Evolutionary conservation across 2,888 invertebrate genomes (phyloP).

Genomic region (Cremastinae sp.): DNA sequence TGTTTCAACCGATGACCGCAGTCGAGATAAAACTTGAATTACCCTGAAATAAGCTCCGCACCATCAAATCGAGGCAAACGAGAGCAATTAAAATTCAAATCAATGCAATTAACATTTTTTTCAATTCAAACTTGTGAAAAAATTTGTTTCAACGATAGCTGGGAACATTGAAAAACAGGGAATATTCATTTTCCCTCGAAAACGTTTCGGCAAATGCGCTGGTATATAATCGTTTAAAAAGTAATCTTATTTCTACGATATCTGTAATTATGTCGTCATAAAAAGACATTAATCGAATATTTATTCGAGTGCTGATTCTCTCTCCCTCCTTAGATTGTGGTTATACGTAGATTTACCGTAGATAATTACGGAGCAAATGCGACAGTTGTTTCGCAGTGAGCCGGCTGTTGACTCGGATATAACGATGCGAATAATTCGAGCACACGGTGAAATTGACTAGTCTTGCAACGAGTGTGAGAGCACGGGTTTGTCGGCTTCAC

Average conservation of each 20-base stretch:
- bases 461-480: not conserved
- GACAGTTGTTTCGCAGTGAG: conserved; percentile 18
- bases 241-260: not conserved
- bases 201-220: no score
- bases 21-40: not conserved
- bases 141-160: no score
- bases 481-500: conserved; percentile 15
- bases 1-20: no score
- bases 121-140: not conserved
- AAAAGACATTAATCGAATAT: conserved; percentile 11
- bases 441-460: conserved; percentile 35
- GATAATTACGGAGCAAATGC: conserved; percentile 24
- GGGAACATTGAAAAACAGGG: no score
- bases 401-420: conserved; percentile 30
- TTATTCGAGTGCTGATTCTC: conserved; percentile 2
- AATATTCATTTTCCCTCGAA: no score
- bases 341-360: conserved; percentile 19
- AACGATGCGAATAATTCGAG: not conserved
- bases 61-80: no score
- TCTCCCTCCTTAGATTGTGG: not conserved
- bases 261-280: conserved; percentile 19
- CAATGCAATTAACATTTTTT: no score
- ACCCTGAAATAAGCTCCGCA: no score
- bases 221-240: not conserved
- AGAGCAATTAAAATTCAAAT: no score